Evolutionary conservation across 2,888 invertebrate species (phyloP).

Genomic region (Hipparchia semele): DNA sequence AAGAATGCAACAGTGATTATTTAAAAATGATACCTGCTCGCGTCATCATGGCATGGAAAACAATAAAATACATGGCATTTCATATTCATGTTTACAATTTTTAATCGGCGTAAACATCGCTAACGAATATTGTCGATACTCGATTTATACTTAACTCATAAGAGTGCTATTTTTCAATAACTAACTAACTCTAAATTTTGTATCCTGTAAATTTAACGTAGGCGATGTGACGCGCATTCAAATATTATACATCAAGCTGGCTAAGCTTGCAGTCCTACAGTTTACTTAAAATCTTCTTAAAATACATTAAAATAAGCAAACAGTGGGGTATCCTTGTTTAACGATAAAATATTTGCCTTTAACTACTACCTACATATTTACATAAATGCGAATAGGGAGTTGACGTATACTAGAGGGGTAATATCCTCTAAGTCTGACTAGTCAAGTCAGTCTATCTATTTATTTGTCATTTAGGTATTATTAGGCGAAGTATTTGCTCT

Average conservation of each 20-base stretch:
- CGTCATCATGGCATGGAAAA: too few relatives aligned
- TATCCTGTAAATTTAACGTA: not conserved
- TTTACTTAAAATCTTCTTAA: conserved; percentile 1
- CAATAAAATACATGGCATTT: too few relatives aligned
- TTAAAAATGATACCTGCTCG: too few relatives aligned
- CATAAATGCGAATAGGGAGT: not conserved
- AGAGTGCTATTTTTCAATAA: not conserved
- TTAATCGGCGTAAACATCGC: too few relatives aligned
- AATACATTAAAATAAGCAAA: conserved; percentile 22
- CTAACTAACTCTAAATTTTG: not conserved
- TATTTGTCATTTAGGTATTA: not conserved
- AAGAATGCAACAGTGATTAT: too few relatives aligned
- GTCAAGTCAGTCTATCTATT: too few relatives aligned
- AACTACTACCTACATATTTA: conserved; percentile 12
- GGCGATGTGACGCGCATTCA: conserved; percentile 17
- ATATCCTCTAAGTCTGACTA: not conserved
- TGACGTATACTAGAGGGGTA: not conserved
- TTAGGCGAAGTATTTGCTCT: not conserved
- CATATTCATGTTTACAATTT: too few relatives aligned
- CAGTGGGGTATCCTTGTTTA: conserved; percentile 29
- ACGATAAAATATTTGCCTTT: conserved; percentile 25
- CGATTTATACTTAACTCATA: too few relatives aligned
- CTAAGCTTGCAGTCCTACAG: not conserved
- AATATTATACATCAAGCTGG: conserved; percentile 10
- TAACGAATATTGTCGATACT: too few relatives aligned